A percentile compares a stretch with the other conserved stretches of the same genome.
Evolutionary conservation across 2,797 vertebrate genomes (phyloP).

Genomic region (Gila robusta): DNA sequence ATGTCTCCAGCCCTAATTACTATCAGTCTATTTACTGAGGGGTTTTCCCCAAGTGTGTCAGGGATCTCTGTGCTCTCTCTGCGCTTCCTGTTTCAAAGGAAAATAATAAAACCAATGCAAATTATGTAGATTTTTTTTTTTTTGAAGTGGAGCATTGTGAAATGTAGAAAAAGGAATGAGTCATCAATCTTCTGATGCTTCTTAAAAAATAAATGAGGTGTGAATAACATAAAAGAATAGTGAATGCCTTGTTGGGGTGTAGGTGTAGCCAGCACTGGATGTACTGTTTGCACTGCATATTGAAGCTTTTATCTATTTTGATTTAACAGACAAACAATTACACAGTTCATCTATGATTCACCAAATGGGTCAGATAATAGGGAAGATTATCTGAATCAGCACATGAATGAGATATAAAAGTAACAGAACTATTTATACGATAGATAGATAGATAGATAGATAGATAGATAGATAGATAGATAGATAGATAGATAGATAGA

Average conservation of each 20-base stretch:
- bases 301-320: slow-evolving; percentile 11
- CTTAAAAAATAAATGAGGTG: slow-evolving; percentile 57
- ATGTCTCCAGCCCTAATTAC: slow-evolving; percentile 55
- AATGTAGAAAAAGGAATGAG: slow-evolving; percentile 53
- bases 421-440: no score
- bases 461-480: background rate
- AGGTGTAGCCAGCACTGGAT: background rate
- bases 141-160: slow-evolving; percentile 38
- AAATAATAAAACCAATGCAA: slow-evolving; percentile 42
- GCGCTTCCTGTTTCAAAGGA: slow-evolving; percentile 27
- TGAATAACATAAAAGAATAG: slow-evolving; percentile 6
- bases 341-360: background rate
- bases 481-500: background rate
- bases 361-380: background rate
- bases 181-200: slow-evolving; percentile 53
- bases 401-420: no score
- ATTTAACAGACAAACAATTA: slow-evolving; percentile 14
- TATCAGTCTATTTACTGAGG: slow-evolving; percentile 49
- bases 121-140: slow-evolving; percentile 39
- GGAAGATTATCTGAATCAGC: background rate
- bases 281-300: background rate
- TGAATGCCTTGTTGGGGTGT: background rate
- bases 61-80: slow-evolving; percentile 30
- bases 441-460: background rate
- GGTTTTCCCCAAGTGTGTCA: slow-evolving; percentile 44